Evolutionary conservation across 2,888 invertebrate species (phyloP).

Genomic region (Toxonevra muliebris): DNA sequence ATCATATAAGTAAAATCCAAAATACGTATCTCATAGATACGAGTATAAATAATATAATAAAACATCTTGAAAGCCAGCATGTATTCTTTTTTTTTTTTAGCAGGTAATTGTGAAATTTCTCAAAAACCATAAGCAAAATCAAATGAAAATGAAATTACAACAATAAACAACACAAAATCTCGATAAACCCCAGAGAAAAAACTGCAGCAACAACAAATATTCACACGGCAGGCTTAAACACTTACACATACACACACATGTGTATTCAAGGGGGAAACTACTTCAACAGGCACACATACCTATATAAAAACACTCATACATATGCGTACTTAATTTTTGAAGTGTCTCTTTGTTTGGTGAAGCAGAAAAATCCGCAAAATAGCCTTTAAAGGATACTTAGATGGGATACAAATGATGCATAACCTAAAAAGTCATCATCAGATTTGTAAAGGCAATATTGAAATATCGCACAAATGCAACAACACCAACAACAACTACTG

Average conservation of each 20-base stretch:
- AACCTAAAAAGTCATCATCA: slow-evolving; percentile 23
- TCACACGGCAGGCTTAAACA: slow-evolving; percentile 20
- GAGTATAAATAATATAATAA: slow-evolving; percentile 8
- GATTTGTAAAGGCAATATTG: background rate
- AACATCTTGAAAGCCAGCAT: slow-evolving; percentile 42
- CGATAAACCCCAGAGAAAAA: background rate
- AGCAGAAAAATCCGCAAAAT: slow-evolving; percentile 41
- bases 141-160: slow-evolving; percentile 34
- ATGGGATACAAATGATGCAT: slow-evolving; percentile 43
- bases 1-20: slow-evolving; percentile 1
- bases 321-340: background rate
- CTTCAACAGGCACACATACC: too few relatives aligned
- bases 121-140: slow-evolving; percentile 22
- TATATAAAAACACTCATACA: background rate
- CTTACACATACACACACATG: background rate
- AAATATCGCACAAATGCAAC: background rate
- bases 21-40: slow-evolving; percentile 11
- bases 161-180: background rate
- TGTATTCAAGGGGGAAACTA: too few relatives aligned
- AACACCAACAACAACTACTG: slow-evolving; percentile 6
- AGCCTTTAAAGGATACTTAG: slow-evolving; percentile 43
- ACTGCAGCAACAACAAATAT: slow-evolving; percentile 19
- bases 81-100: slow-evolving; percentile 39
- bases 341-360: slow-evolving; percentile 14
- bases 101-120: slow-evolving; percentile 43